Percentiles rank a stretch among this genome's conserved stretches.
These are phyloP conservation scores for Eriosoma lanigerum DNA, from an alignment of 1,140 invertebrate species.

Conservation along the genomic window DNA sequence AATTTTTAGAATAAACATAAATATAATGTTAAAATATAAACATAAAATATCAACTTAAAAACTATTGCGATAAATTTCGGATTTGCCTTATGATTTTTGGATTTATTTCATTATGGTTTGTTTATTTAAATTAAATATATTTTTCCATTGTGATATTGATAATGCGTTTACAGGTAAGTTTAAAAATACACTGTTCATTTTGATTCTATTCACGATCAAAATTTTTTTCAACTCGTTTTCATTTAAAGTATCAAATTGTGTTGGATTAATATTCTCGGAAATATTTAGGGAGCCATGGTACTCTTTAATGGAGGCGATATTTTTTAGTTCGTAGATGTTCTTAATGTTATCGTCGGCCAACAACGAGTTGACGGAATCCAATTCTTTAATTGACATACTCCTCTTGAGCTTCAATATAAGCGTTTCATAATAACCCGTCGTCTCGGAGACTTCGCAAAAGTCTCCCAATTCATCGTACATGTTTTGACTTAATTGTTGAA, in stretches of 20 bases:
- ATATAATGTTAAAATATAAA: too few relatives aligned
- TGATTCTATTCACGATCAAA: too few relatives aligned
- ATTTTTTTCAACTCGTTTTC: neutral
- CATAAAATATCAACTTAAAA: too few relatives aligned
- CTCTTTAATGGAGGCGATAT: neutral
- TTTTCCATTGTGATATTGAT: neutral
- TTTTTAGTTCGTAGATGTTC: neutral
- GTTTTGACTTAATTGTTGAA: neutral
- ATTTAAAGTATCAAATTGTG: fast-evolving
- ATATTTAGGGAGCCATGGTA: neutral
- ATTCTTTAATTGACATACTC: too few relatives aligned
- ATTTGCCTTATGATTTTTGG: neutral
- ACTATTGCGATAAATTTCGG: neutral
- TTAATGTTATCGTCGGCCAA: neutral
- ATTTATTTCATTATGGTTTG: neutral
- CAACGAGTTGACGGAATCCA: too few relatives aligned
- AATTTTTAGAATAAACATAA: too few relatives aligned
- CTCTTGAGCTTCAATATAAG: neutral
- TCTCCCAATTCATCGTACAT: neutral
- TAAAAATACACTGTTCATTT: neutral
- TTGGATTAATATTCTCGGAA: fast-evolving
- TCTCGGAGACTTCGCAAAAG: too few relatives aligned
- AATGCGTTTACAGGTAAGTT: neutral
- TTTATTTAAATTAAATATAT: neutral
- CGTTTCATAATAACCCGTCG: neutral